Conservation (phyloP, 2,113 vertebrate species). For the Rhinoderma darwinii region DNA sequence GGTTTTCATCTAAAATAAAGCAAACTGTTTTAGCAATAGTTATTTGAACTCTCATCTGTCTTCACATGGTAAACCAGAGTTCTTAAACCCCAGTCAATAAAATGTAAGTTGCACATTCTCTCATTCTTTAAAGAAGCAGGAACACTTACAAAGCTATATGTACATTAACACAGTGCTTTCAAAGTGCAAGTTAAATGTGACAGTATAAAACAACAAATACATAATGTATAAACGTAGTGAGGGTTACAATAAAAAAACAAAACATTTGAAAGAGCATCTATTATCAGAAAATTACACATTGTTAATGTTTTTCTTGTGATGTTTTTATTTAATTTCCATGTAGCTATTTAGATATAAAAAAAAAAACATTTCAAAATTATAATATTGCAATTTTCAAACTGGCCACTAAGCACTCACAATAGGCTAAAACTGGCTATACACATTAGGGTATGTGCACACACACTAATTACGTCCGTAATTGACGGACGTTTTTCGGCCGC, state of each 20-base stretch:
- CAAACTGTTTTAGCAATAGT: conserved; percentile 38
- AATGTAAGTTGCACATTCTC: conserved; percentile 35
- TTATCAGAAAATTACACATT: not conserved
- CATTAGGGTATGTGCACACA: too few relatives aligned
- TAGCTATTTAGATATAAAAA: not conserved
- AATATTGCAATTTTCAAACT: not conserved
- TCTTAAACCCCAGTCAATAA: conserved; percentile 43
- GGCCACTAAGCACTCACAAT: not conserved
- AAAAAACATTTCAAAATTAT: too few relatives aligned
- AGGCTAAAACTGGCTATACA: not conserved
- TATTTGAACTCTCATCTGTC: conserved; percentile 49
- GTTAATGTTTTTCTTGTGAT: not conserved
- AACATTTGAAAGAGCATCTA: not conserved
- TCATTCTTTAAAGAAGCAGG: conserved; percentile 33
- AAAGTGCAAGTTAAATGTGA: conserved; percentile 23
- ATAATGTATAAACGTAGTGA: not conserved
- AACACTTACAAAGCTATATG: conserved; percentile 18
- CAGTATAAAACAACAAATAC: not conserved
- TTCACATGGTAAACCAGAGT: conserved; percentile 53
- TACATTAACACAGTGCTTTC: conserved; percentile 40
- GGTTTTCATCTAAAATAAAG: conserved; percentile 52
- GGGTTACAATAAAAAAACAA: not conserved
- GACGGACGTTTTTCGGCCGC: too few relatives aligned
- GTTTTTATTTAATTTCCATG: not conserved
- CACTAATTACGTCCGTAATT: too few relatives aligned